Conservation (phyloP, 2,113 vertebrate genomes). For the Solea solea region DNA sequence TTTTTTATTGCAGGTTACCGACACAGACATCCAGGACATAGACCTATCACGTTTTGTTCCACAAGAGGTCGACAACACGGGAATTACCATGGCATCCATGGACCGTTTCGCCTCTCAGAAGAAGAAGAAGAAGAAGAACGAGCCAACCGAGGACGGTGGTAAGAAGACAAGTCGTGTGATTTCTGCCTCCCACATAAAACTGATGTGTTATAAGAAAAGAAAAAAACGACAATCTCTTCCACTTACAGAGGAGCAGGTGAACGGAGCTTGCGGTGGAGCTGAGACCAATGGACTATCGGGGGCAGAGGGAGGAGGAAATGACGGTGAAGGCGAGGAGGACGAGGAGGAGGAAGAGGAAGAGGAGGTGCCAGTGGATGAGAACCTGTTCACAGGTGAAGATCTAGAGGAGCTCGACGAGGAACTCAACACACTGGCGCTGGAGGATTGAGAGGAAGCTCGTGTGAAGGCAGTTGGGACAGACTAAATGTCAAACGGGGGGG, state of each 20-base stretch:
- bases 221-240: background rate
- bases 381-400: slow-evolving; percentile 98
- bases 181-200: background rate
- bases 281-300: slow-evolving; percentile 82
- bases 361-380: slow-evolving; percentile 96
- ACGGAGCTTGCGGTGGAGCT: slow-evolving; percentile 91
- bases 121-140: slow-evolving; percentile 65
- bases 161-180: slow-evolving; percentile 6
- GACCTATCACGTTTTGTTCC: slow-evolving; percentile 91
- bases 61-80: slow-evolving; percentile 93
- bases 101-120: slow-evolving; percentile 86
- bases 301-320: slow-evolving; percentile 68
- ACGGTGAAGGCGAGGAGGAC: slow-evolving; percentile 78
- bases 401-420: slow-evolving; percentile 98
- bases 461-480: slow-evolving; percentile 30
- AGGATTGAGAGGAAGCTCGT: slow-evolving; percentile 82
- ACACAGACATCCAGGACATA: slow-evolving; percentile 86
- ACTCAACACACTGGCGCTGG: slow-evolving; percentile 92
- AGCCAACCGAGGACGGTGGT: slow-evolving; percentile 79
- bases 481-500: slow-evolving; percentile 39
- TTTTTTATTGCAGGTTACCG: slow-evolving; percentile 75
- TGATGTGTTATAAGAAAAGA: background rate
- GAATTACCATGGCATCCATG: slow-evolving; percentile 91
- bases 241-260: slow-evolving; percentile 88
- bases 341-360: slow-evolving; percentile 83